Conservation (phyloP, 2,113 vertebrate species). For the Polypterus senegalus region DNA sequence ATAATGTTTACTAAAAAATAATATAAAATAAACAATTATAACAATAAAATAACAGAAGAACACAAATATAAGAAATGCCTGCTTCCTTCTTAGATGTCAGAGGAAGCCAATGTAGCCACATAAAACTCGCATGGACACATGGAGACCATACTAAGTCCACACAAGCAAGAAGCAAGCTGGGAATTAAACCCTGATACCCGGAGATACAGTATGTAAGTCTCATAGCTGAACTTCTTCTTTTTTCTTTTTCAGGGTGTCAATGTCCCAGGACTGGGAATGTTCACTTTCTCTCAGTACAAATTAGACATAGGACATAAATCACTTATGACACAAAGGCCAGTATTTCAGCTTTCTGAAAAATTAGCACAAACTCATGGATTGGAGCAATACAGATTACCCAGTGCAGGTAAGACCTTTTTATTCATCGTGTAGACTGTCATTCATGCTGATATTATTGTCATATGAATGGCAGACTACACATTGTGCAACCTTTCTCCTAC, state of each 20-base stretch:
- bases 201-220: neutral
- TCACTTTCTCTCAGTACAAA: constrained; percentile 56
- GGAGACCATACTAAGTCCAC: neutral
- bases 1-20: no score
- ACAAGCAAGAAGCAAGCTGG: neutral
- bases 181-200: neutral
- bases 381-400: constrained; percentile 40
- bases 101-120: neutral
- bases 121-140: neutral
- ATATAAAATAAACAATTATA: no score
- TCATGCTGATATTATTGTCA: neutral
- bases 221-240: neutral
- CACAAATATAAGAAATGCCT: neutral
- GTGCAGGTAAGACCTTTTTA: constrained; percentile 43
- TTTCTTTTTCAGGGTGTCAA: constrained; percentile 48
- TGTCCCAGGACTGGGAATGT: constrained; percentile 58
- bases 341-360: constrained; percentile 56
- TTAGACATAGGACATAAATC: constrained; percentile 43
- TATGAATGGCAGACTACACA: neutral
- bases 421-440: neutral
- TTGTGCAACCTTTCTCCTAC: neutral
- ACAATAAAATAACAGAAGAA: neutral
- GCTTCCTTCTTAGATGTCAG: neutral
- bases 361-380: constrained; percentile 44
- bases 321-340: constrained; percentile 40